These are phyloP conservation scores for Chalcosyrphus nemorum DNA, from an alignment of 2,888 invertebrate species.

Conservation along the genomic window DNA sequence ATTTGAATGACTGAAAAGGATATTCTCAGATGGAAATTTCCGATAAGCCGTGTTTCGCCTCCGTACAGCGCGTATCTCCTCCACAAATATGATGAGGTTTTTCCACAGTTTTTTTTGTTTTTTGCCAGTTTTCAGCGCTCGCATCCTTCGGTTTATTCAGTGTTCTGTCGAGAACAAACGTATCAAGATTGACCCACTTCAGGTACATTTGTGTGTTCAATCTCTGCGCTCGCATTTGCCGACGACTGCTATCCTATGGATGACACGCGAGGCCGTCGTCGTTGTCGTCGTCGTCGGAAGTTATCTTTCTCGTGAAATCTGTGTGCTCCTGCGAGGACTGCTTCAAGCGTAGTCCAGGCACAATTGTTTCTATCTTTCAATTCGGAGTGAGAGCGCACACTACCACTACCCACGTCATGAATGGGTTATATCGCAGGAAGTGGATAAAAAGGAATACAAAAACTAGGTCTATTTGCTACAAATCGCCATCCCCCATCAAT, in stretches of 20 bases:
- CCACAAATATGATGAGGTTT: constrained; percentile 46
- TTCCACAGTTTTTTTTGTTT: constrained; percentile 28
- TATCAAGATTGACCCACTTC: constrained; percentile 71
- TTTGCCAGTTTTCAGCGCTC: constrained; percentile 17
- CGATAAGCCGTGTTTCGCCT: constrained; percentile 58
- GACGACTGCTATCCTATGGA: too few relatives aligned
- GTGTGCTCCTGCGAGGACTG: constrained; percentile 27
- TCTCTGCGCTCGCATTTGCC: constrained; percentile 56
- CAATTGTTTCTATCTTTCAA: constrained; percentile 57
- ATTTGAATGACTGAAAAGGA: constrained; percentile 67
- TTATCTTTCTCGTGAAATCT: constrained; percentile 62
- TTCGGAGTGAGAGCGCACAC: constrained; percentile 15
- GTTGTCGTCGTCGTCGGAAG: constrained; percentile 55
- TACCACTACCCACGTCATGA: too few relatives aligned
- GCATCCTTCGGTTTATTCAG: constrained; percentile 5
- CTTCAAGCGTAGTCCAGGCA: constrained; percentile 40
- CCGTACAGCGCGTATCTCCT: constrained; percentile 28
- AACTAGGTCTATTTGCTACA: constrained; percentile 66
- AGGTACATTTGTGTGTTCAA: constrained; percentile 69
- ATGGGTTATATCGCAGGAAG: constrained; percentile 70
- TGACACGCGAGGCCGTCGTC: not conserved
- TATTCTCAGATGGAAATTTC: constrained; percentile 69
- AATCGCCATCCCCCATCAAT: constrained; percentile 59
- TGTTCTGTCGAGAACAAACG: constrained; percentile 54
- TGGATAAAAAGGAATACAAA: not conserved